These are phyloP conservation scores for Heterodera schachtii DNA, from an alignment of 1,140 invertebrate species.

Conservation along the genomic window DNA sequence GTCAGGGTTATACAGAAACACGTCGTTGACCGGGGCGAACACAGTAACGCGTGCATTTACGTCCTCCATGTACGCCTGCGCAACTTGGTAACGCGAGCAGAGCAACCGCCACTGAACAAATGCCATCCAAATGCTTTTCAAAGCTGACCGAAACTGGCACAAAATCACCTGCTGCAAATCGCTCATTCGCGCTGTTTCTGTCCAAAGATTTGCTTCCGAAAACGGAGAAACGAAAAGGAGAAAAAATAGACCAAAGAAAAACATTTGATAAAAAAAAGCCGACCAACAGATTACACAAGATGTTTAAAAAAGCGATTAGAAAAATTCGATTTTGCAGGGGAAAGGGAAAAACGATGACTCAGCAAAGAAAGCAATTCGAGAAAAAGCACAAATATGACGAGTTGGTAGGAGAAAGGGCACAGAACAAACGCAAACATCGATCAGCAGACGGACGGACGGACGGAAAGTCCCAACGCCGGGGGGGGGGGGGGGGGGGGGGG, in stretches of 20 bases:
- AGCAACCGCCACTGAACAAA: conserved; percentile 58
- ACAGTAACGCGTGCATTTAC: conserved; percentile 62
- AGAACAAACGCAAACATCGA: conserved; percentile 15
- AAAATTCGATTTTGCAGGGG: neutral
- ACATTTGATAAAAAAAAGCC: neutral
- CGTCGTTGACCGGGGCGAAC: conserved; percentile 65
- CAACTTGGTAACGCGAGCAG: conserved; percentile 60
- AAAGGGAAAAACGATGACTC: neutral
- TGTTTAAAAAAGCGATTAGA: neutral
- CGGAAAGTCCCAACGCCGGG: conserved; percentile 10
- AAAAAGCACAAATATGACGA: conserved; percentile 23
- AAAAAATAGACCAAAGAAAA: neutral
- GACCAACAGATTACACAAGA: neutral
- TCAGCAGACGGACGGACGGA: neutral
- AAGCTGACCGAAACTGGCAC: too few relatives aligned
- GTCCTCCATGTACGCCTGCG: conserved; percentile 64
- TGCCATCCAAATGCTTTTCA: too few relatives aligned
- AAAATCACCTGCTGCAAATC: conserved; percentile 62
- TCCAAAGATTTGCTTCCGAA: conserved; percentile 53
- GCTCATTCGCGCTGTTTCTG: conserved; percentile 62
- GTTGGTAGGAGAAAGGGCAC: neutral
- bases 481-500: neutral
- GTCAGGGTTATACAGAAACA: conserved; percentile 65
- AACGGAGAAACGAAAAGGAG: neutral
- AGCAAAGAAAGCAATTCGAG: conserved; percentile 7